Conservation (phyloP, 37 sponge, comb jelly and placozoan genomes). For the Ephydatia muelleri region DNA sequence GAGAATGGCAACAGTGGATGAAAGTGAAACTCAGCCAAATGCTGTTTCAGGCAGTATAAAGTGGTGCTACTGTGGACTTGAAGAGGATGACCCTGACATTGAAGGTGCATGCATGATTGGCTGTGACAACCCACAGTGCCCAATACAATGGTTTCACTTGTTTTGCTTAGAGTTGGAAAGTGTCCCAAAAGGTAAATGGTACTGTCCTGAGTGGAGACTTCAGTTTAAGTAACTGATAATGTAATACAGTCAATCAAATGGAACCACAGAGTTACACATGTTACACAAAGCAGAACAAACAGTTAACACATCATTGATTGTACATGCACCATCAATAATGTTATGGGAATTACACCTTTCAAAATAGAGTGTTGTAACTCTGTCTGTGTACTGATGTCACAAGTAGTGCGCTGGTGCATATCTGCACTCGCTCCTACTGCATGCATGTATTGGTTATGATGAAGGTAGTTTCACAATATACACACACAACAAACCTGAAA, state of each 20-base stretch:
- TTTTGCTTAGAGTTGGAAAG: constrained; percentile 5
- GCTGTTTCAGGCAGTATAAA: background rate
- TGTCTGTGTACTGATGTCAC: no score
- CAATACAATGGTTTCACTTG: constrained; percentile 37
- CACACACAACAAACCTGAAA: no score
- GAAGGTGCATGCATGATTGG: constrained; percentile 17
- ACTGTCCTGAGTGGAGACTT: constrained; percentile 31
- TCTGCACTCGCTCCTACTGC: no score
- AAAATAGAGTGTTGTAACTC: no score
- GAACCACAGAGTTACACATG: background rate
- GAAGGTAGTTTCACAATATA: no score
- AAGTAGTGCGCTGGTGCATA: no score
- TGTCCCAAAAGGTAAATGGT: constrained; percentile 24
- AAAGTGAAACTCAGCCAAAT: background rate
- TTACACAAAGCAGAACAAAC: no score
- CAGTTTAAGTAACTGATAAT: background rate
- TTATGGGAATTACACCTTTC: constrained; percentile 5
- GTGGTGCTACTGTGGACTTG: constrained; percentile 14
- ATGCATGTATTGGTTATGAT: no score
- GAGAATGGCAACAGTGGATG: background rate
- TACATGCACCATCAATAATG: background rate
- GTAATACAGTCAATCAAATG: background rate
- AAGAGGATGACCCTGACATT: constrained; percentile 3
- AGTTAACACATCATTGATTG: background rate
- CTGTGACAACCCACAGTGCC: constrained; percentile 38